These are phyloP conservation scores for Capricornis sumatraensis DNA, from an alignment of 2,113 vertebrate species.

Conservation along the genomic window DNA sequence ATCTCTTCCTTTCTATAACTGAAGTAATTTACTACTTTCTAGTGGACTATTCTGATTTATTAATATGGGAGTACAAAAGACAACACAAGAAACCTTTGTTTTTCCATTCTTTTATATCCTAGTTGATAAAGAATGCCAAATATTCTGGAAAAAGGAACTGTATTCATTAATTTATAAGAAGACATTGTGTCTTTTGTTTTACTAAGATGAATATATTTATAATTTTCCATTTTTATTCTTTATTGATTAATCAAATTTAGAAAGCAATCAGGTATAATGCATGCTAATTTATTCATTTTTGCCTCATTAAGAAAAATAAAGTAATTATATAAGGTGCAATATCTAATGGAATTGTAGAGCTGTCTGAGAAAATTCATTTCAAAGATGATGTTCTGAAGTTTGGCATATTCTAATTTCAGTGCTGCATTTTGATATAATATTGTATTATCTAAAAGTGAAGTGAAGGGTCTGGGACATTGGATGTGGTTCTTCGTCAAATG, in stretches of 20 bases:
- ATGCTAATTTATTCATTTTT: neutral
- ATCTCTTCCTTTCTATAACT: slow-evolving; percentile 89
- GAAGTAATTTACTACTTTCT: slow-evolving; percentile 94
- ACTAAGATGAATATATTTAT: neutral
- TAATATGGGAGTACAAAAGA: slow-evolving; percentile 84
- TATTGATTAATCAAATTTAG: neutral
- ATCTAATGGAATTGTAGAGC: neutral
- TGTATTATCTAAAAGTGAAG: neutral
- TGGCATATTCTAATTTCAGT: neutral
- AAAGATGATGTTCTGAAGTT: neutral
- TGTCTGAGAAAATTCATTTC: neutral
- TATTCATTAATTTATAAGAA: neutral
- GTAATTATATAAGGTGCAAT: neutral
- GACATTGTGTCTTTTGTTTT: neutral
- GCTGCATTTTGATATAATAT: neutral
- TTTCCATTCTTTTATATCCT: slow-evolving; percentile 90
- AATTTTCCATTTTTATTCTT: neutral
- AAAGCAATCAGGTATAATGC: neutral
- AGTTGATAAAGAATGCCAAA: slow-evolving; percentile 88
- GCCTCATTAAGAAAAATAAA: neutral
- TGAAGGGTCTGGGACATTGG: neutral
- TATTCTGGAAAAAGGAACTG: slow-evolving; percentile 75
- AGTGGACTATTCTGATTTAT: slow-evolving; percentile 86
- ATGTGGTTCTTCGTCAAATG: neutral
- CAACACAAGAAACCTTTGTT: slow-evolving; percentile 92